Conservation (phyloP, 1,140 invertebrate species). For the Drosophila prosaltans region DNA sequence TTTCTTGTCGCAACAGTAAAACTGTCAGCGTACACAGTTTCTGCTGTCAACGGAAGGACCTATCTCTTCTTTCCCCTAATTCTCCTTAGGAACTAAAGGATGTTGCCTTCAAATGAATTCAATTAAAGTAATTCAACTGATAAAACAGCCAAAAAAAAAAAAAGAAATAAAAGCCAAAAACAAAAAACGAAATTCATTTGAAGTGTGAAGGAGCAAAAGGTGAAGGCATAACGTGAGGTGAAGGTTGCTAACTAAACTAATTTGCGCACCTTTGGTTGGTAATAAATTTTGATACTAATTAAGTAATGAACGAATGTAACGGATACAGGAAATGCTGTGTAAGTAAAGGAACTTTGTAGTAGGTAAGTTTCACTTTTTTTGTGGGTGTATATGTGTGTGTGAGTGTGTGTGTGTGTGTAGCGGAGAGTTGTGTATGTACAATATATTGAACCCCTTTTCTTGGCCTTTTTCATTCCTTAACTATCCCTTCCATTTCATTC, state of each 20-base stretch:
- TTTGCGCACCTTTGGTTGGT: slow-evolving; percentile 45
- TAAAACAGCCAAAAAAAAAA: slow-evolving; percentile 33
- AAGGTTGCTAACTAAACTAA: slow-evolving; percentile 23
- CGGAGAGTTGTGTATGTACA: neutral
- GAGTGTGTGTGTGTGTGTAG: neutral
- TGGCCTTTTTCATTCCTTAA: neutral
- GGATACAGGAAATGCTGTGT: slow-evolving; percentile 20
- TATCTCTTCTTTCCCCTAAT: neutral
- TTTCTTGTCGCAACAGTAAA: slow-evolving; percentile 27
- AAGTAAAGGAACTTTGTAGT: slow-evolving; percentile 17
- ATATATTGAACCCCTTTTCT: slow-evolving; percentile 6
- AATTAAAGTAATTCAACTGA: slow-evolving; percentile 55
- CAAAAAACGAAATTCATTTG: neutral
- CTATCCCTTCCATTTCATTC: neutral
- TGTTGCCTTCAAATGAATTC: slow-evolving; percentile 37
- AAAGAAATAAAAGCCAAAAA: slow-evolving; percentile 9
- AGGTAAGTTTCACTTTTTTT: slow-evolving; percentile 33
- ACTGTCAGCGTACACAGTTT: slow-evolving; percentile 24
- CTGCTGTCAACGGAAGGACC: slow-evolving; percentile 2
- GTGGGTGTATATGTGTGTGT: neutral
- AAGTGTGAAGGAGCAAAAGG: neutral
- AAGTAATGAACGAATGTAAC: slow-evolving; percentile 46
- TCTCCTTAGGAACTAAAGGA: neutral
- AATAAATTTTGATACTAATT: slow-evolving; percentile 50
- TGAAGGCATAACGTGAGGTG: neutral